Percentiles rank a stretch among this genome's conserved stretches.
phyloP scores from a whole-genome alignment of 1,140 invertebrate genomes.

The Trachymyrmex cornetzi region DNA sequence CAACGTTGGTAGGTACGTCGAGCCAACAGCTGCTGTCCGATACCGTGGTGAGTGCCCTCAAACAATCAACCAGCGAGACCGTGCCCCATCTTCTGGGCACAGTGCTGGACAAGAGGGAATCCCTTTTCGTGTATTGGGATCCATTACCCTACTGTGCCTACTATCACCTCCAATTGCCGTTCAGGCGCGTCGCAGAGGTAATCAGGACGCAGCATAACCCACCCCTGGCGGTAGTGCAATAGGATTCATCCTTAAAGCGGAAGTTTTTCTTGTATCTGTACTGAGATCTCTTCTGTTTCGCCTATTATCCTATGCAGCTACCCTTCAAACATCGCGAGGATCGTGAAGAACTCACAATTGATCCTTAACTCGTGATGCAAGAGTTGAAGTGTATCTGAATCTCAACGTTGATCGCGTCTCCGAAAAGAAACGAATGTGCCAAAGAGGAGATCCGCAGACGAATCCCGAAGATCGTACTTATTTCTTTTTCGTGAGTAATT shows the following conservation, averaged over 20 bases:
- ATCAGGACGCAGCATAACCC: slow-evolving; percentile 85
- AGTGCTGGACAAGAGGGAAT: slow-evolving; percentile 90
- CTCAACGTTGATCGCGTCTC: background rate
- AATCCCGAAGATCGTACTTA: slow-evolving; percentile 38
- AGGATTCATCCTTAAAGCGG: background rate
- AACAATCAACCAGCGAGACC: slow-evolving; percentile 82
- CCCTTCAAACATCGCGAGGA: background rate
- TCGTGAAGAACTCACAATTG: background rate
- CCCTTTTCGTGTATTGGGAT: slow-evolving; percentile 93
- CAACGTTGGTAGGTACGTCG: slow-evolving; percentile 85
- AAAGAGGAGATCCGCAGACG: slow-evolving; percentile 20
- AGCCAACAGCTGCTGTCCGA: slow-evolving; percentile 86
- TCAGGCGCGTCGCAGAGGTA: slow-evolving; percentile 88
- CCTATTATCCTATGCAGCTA: background rate
- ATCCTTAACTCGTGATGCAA: background rate
- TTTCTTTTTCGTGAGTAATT: slow-evolving; percentile 49
- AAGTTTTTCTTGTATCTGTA: background rate
- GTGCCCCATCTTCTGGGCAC: slow-evolving; percentile 89
- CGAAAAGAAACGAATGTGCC: slow-evolving; percentile 21
- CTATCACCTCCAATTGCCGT: slow-evolving; percentile 92
- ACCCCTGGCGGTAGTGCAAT: slow-evolving; percentile 81
- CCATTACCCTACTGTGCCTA: slow-evolving; percentile 94
- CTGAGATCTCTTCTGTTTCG: background rate
- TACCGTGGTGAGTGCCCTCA: slow-evolving; percentile 85
- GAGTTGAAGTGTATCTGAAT: background rate